These are phyloP conservation scores for Plectrocnemia conspersa DNA, from an alignment of 1,140 invertebrate genomes.

Conservation along the genomic window DNA sequence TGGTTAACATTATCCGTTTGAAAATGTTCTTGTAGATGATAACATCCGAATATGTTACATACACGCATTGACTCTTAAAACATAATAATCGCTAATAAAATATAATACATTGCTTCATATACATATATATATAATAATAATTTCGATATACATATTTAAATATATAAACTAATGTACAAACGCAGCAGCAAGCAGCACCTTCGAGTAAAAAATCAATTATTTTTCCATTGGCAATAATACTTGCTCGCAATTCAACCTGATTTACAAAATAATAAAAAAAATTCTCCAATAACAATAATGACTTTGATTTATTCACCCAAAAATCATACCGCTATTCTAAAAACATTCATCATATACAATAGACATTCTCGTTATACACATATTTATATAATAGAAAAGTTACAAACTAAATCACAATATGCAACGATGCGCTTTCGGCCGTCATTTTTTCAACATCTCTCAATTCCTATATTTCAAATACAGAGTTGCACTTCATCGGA, in stretches of 20 bases:
- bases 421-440: no score
- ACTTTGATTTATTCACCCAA: no score
- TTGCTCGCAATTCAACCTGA: not conserved
- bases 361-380: conserved; percentile 11
- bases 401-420: conserved; percentile 31
- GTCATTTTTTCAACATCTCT: no score
- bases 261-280: not conserved
- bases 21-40: conserved; percentile 13
- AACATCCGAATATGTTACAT: conserved; percentile 23
- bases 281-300: not conserved
- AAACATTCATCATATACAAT: no score
- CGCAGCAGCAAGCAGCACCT: conserved; percentile 27
- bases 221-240: not conserved
- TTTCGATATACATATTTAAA: no score
- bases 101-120: conserved; percentile 9
- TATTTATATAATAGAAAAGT: conserved; percentile 26
- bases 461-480: no score
- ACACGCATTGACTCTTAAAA: conserved; percentile 10
- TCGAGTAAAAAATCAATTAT: no score
- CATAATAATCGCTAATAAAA: not conserved
- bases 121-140: conserved; percentile 10
- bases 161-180: conserved; percentile 24
- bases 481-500: no score
- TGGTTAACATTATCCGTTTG: conserved; percentile 26
- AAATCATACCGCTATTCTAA: no score